Base-by-base conservation (phyloP, 2,113 vertebrate genomes). In the Tragelaphus scriptus region DNA sequence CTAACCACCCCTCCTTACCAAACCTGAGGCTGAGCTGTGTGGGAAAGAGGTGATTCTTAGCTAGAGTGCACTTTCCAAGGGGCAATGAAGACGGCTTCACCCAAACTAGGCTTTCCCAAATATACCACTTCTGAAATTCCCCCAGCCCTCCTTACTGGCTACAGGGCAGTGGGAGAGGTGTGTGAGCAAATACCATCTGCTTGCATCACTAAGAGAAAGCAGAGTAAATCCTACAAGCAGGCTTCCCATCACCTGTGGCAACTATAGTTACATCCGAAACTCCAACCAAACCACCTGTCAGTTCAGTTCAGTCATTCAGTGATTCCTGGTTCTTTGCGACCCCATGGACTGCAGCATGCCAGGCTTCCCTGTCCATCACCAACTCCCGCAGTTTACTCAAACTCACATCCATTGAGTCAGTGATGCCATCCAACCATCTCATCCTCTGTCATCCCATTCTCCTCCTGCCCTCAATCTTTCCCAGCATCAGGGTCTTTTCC, bases 351-450 rank as follows among this genome's bases (percentile, higher is more conserved):
- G n/a, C n/a, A 75, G 68, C 1, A 75, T 3, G 11, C 68, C 10
- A 75, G 68, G 68, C 68, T 21, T 75, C 68, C 68, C 19, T 71
- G n/a, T 71, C n/a, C n/a, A 71, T 23, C 68, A 71, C 19, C 68
- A 71, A 71, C 17, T 71, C 68, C 10, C 0, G 0, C 19, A 71
- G 68, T 36, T 71, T 23, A 71, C n/a, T 71, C n/a, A 71, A 3
- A 71, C 9, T 71, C 68, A 23, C 19, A 1, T 36, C 68, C 2
- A 0, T 71, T 36, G 2, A 71, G 65, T 71, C 0, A 0, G 65
- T 71, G 68, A 71, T 71, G 19, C n/a, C n/a, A 71, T 23, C 19
- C 65, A 71, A 23, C n/a, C 68, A 23, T 71, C n/a, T 71, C n/a
- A 36, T 36, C 65, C 9, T 71, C 65, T 71, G 4, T 36, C 17